Percentiles rank a stretch among this genome's conserved stretches.
Evolutionary conservation across 2,888 invertebrate species (phyloP).

Genomic region (Slavum lentiscoides): DNA sequence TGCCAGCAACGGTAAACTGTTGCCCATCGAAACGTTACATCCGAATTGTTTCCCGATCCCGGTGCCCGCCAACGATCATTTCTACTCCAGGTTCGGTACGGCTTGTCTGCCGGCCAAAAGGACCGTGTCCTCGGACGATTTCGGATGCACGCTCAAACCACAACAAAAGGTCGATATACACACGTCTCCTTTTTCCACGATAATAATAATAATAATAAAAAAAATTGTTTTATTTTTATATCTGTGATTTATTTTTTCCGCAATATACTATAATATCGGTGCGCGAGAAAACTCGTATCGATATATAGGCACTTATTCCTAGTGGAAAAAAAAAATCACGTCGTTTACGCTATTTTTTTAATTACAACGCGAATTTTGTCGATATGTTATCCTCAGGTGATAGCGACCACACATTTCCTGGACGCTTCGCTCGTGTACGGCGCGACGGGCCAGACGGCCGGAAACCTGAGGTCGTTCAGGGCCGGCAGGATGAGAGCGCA

Average conservation of each 20-base stretch:
- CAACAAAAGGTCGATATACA: conserved; percentile 51
- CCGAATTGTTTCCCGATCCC: conserved; percentile 56
- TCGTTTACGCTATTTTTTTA: too few species aligned
- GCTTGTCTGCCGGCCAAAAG: conserved; percentile 54
- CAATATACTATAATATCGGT: too few species aligned
- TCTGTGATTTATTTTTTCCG: too few species aligned
- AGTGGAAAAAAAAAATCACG: too few species aligned
- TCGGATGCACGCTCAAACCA: conserved; percentile 54
- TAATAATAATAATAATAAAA: too few species aligned
- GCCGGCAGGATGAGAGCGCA: conserved; percentile 61
- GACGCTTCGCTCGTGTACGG: conserved; percentile 55
- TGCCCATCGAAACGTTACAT: conserved; percentile 58
- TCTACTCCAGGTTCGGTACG: conserved; percentile 54
- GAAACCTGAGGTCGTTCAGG: conserved; percentile 49
- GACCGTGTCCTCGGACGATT: conserved; percentile 51
- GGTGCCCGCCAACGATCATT: conserved; percentile 54
- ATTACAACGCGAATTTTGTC: too few species aligned
- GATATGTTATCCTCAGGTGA: conserved; percentile 45
- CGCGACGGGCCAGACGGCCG: conserved; percentile 51
- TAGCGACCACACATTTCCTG: conserved; percentile 55
- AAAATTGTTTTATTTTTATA: too few species aligned
- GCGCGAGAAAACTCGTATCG: too few species aligned
- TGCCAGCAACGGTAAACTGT: conserved; percentile 58
- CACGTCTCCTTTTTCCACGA: too few species aligned
- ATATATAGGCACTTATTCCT: too few species aligned